Base-by-base conservation (phyloP, 2,888 invertebrate species). In the Apamea sordens region DNA sequence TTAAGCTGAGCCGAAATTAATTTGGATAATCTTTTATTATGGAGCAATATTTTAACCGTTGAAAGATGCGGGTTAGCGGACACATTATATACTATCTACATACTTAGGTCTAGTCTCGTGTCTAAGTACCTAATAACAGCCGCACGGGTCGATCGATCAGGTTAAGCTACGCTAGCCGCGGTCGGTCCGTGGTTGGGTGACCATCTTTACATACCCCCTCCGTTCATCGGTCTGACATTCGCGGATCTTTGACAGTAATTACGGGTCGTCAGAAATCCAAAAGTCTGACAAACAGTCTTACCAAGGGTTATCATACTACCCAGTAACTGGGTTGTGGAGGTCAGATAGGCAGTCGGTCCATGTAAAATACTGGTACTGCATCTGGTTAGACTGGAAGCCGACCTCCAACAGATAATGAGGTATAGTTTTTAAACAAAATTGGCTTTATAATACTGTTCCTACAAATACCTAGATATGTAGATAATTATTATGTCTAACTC, bases 1-100 rank as follows among this genome's bases (percentile, higher is more conserved):
- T 77, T 59, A 44, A 65, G 77, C 36, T 63, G 36, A 78, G 84
- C 50, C 32, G 32, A 83, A 84, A 64, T 78, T 73, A 73, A 73
- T 82, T 72, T 72, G 41, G 72, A 69, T 79, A 72, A 84, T 73
- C 79, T 59, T 63, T 77, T 63, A 67, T 71, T 71, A 68, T 68
- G 8, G 15, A 71, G 18, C 10, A 36, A 61, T 44, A 32, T 69
- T 64, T 47, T 44, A 28, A 70, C 63, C 11, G 41, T 70, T 28
- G 59, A 53, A 36, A 10, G 4, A 61, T 18, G 21, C 21, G 36
- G 8, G 28, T 47, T 28, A 56, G 24, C 44, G 32, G 5, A 32
- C 50, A 32, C 13, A 8, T 47, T 64, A 6, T 2, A n/a, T n/a
- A n/a, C 32, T 32, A 32, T 28, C 21, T 28, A 28, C 8, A 15